A percentile compares a stretch with the other conserved stretches of the same genome.
Conservation (phyloP, 2,888 invertebrate species). For the Steromphala cineraria region DNA sequence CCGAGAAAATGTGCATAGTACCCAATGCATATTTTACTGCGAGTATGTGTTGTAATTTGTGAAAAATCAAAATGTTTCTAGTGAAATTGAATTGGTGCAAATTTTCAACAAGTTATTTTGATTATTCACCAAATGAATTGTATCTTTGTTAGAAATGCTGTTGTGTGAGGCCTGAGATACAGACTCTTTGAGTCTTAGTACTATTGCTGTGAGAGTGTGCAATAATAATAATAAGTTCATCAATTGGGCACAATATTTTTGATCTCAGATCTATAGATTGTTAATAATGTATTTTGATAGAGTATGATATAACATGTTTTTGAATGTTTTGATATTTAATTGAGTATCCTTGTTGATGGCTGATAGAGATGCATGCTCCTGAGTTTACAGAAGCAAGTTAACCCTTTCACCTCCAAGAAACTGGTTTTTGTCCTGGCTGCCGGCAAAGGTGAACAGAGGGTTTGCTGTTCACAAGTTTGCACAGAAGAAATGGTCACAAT, state of each 20-base stretch:
- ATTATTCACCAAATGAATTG: background rate
- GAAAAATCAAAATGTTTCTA: slow-evolving; percentile 7
- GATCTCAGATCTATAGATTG: slow-evolving; percentile 15
- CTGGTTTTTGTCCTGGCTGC: too few species aligned
- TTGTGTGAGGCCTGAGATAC: background rate
- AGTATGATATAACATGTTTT: background rate
- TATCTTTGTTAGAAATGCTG: background rate
- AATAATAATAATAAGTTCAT: slow-evolving; percentile 16
- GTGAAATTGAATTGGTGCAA: slow-evolving; percentile 1
- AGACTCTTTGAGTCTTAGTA: background rate
- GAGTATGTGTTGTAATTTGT: slow-evolving; percentile 2
- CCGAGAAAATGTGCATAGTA: background rate
- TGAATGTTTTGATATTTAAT: background rate
- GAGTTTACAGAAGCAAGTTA: too few species aligned
- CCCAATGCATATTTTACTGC: background rate
- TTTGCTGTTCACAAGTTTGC: too few species aligned
- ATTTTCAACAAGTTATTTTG: background rate
- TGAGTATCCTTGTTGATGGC: background rate
- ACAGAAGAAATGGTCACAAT: too few species aligned
- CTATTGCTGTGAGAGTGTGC: slow-evolving; percentile 23
- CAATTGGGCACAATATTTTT: slow-evolving; percentile 24
- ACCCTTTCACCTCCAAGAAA: too few species aligned
- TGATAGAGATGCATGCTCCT: background rate
- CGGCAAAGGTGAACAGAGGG: too few species aligned
- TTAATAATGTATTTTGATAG: slow-evolving; percentile 11